Percentiles rank a stretch among this genome's conserved stretches.
Conservation (phyloP, 23 tunicate species). For the Diplosoma virens region DNA sequence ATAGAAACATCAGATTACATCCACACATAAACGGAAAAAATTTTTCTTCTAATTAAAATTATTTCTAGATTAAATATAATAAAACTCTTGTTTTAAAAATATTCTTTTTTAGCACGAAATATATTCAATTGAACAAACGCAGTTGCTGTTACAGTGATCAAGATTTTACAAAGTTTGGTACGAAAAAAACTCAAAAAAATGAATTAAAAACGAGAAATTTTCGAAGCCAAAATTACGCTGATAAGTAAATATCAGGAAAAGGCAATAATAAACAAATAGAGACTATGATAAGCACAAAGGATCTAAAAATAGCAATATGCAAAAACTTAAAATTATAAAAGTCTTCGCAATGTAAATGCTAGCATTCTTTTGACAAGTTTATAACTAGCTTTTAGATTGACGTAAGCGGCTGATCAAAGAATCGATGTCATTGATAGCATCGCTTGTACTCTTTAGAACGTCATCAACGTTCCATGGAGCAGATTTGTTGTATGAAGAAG, state of each 20-base stretch:
- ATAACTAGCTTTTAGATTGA: too few relatives aligned
- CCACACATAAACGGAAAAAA: not conserved
- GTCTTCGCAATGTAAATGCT: too few relatives aligned
- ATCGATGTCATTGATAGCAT: constrained; percentile 57
- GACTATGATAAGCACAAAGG: too few relatives aligned
- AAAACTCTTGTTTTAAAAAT: not conserved
- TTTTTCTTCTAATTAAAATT: not conserved
- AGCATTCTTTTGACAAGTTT: too few relatives aligned
- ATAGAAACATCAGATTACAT: not conserved
- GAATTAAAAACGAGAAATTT: too few relatives aligned
- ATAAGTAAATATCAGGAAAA: too few relatives aligned
- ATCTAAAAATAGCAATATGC: not conserved
- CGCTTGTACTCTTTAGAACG: constrained; percentile 28
- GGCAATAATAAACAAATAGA: too few relatives aligned
- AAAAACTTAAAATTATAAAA: not conserved
- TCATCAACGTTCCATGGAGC: constrained; percentile 12
- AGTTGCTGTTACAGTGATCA: too few relatives aligned
- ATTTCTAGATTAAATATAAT: not conserved
- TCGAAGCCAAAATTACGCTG: too few relatives aligned
- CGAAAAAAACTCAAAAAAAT: too few relatives aligned
- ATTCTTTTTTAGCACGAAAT: not conserved
- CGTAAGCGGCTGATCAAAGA: constrained; percentile 24
- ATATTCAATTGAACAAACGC: not conserved
- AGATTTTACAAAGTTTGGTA: too few relatives aligned
- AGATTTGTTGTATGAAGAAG: too few relatives aligned